These are phyloP conservation scores for Drosophila helvetica DNA, from an alignment of 2,888 invertebrate genomes.

Conservation along the genomic window DNA sequence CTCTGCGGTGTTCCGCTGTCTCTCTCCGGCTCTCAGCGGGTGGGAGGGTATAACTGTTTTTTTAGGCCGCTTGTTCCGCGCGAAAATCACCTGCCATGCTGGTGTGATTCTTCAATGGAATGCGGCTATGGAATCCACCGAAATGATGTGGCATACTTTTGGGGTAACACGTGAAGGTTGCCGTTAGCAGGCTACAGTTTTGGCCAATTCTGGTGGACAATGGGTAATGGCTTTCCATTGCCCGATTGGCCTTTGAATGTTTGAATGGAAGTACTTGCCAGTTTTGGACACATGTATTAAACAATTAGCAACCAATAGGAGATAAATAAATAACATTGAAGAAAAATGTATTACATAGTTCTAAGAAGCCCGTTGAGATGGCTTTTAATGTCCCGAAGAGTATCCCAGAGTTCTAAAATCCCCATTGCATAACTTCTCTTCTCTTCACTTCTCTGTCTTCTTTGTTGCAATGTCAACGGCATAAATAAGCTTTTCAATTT, in stretches of 20 bases:
- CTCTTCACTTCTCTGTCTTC: not conserved
- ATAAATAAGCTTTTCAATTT: constrained; percentile 74
- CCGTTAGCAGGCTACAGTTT: not conserved
- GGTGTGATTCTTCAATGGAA: not conserved
- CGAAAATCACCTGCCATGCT: not conserved
- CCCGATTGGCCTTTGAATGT: no score
- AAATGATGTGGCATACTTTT: not conserved
- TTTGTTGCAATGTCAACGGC: constrained; percentile 45
- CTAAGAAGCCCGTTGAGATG: no score
- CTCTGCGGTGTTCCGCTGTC: constrained; percentile 1
- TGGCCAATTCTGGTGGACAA: no score
- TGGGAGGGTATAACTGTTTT: constrained; percentile 9
- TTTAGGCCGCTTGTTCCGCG: not conserved
- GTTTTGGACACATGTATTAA: no score
- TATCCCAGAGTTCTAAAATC: not conserved
- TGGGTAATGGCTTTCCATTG: no score
- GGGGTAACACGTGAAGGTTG: not conserved
- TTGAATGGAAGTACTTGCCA: no score
- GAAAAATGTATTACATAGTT: no score
- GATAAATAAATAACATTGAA: no score
- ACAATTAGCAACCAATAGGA: no score
- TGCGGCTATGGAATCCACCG: not conserved
- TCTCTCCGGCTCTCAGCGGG: not conserved
- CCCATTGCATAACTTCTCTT: constrained; percentile 3
- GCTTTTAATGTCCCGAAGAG: not conserved